These are phyloP conservation scores for Chiloscyllium punctatum DNA, from an alignment of 2,797 vertebrate genomes.

Conservation along the genomic window DNA sequence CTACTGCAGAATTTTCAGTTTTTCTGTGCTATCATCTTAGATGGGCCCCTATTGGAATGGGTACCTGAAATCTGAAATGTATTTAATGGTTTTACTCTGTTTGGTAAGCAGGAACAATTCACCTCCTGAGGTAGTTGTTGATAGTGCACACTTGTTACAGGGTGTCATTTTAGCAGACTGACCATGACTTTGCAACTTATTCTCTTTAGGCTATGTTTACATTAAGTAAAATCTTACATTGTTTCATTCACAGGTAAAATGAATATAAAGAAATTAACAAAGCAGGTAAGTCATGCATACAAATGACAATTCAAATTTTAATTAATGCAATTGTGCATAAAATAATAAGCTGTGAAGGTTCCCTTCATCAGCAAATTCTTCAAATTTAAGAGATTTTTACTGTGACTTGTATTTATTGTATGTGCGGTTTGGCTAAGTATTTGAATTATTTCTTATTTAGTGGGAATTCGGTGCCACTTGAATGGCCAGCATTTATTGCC, in stretches of 20 bases:
- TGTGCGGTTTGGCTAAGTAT: not conserved
- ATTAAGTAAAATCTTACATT: slow-evolving; percentile 36
- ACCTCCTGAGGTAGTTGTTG: not conserved
- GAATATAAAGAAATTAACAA: slow-evolving; percentile 66
- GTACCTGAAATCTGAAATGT: not conserved
- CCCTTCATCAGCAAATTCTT: not conserved
- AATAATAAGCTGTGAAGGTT: not conserved
- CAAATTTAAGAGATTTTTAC: not conserved
- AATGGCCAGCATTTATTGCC: too few relatives aligned
- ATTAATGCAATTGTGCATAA: not conserved
- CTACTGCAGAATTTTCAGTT: not conserved
- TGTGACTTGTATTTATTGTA: not conserved
- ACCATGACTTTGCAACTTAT: not conserved
- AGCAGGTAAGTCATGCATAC: slow-evolving; percentile 61
- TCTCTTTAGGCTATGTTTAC: not conserved
- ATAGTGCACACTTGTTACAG: not conserved
- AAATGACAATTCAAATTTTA: not conserved
- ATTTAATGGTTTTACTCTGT: not conserved
- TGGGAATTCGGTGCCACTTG: too few relatives aligned
- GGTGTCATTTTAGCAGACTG: not conserved
- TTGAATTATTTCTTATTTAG: too few relatives aligned
- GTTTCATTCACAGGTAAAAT: slow-evolving; percentile 68
- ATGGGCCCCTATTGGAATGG: not conserved
- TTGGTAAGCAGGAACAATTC: not conserved
- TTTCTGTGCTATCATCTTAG: not conserved